Conservation (phyloP, 2,888 invertebrate species). For the Ferrisia virgata region DNA sequence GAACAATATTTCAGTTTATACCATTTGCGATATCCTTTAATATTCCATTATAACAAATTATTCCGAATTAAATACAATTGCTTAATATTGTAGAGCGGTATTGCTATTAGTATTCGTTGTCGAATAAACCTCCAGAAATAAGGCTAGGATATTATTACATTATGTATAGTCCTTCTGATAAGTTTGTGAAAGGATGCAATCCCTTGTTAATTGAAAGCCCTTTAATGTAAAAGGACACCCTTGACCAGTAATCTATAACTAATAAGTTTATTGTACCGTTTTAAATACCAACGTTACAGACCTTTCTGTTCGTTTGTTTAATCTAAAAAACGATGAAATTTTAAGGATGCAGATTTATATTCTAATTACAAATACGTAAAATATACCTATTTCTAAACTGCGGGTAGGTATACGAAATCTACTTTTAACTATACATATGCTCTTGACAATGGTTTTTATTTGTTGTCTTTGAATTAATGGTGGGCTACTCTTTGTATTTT, state of each 20-base stretch:
- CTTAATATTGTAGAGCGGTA: slow-evolving; percentile 20
- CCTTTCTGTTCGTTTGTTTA: slow-evolving; percentile 34
- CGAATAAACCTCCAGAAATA: slow-evolving; percentile 34
- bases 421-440: neutral
- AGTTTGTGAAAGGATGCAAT: slow-evolving; percentile 41
- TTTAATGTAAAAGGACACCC: slow-evolving; percentile 39
- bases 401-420: neutral
- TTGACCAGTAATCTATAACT: slow-evolving; percentile 44
- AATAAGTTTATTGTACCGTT: slow-evolving; percentile 38
- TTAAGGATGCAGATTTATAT: slow-evolving; percentile 15
- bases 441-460: neutral
- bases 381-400: neutral
- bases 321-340: slow-evolving; percentile 26
- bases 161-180: slow-evolving; percentile 42
- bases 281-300: slow-evolving; percentile 34
- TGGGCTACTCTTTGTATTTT: too few species aligned
- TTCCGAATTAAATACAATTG: slow-evolving; percentile 24
- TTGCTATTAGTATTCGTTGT: slow-evolving; percentile 40
- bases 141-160: slow-evolving; percentile 41
- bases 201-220: slow-evolving; percentile 43
- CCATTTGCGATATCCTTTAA: slow-evolving; percentile 23
- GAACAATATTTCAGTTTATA: neutral
- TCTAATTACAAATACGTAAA: neutral
- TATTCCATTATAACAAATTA: slow-evolving; percentile 39
- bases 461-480: too few species aligned